Base-by-base conservation (phyloP, 2,797 vertebrate genomes). In the Syngnathus rostellatus region DNA sequence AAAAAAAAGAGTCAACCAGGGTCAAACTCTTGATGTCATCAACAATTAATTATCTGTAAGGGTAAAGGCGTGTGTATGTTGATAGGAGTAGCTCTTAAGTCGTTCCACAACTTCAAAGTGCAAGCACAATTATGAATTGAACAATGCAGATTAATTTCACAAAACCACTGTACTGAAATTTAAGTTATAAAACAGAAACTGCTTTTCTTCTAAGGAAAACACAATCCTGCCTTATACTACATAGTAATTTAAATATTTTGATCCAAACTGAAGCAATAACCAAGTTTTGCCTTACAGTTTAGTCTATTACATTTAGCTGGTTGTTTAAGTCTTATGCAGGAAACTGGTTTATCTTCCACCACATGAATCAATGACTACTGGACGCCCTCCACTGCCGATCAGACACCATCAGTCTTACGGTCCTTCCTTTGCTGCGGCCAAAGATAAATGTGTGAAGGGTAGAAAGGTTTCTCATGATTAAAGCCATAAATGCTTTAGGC, bases 361-460 rank as follows among this genome's bases (percentile, higher is more conserved):
- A 69, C 69, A 86, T 74, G 83, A 85, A 89, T 85, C 83, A 85
- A 80, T 81, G 78, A 53, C 74, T 77, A 82, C 72, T 19, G 19
- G 80, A 84, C 68, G 64, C 69, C 69, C 57, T 67, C 63, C 60
- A 46, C 12, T 17, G 21, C 71, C 63, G 65, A 77, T 77, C 72
- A 86, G 82, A 81, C 78, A 72, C 71, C 79, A 84, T 88, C 77
- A 76, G 83, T 88, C 85, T 85, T 79, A 6, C 39, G 64, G 81
- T 77, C 69, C 83, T 82, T 81, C 70, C 74, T 66, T 71, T 67
- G 77, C 68, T 66, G 70, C 70, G 66, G 70, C 66, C 41, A 64
- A 81, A 86, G 84, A 90, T 86, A 73, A 87, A 87, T 84, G 82
- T 75, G 65, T 72, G 80, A 75, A 71, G 73, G 80, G 71, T 74